Base-by-base conservation (phyloP, 2,888 invertebrate species). In the Ptilodon capucinus region DNA sequence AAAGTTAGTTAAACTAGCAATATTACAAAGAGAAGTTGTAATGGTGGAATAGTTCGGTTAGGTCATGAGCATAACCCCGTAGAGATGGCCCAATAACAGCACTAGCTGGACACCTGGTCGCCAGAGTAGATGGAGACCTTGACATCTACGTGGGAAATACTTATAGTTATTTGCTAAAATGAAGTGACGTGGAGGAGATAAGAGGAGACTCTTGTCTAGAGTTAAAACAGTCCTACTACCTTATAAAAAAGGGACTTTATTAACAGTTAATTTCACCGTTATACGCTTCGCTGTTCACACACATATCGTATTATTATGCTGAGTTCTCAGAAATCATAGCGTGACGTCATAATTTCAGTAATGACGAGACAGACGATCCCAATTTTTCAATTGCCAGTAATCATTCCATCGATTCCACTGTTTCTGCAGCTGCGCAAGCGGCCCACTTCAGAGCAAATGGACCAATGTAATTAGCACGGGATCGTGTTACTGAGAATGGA, bases 361-460 rank as follows among this genome's bases (percentile, higher is more conserved):
- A 38, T 18, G 16, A 19, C 52, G 54, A 48, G 59, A 65, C 64
- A 3, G 18, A 11, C 18, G 67, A 68, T 61, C 70, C 71, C 66
- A 78, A 81, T 83, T 79, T 73, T 73, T 68, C 79, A 82, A 84
- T 84, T 79, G 74, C 59, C 55, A 23, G 63, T 77, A 81, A 81
- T 75, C 71, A 64, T 48, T 41, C 51, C 66, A 76, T 81, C 69
- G 74, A 74, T 80, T 78, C 72, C 60, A 62, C 66, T 62, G 73
- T 3, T 64, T 58, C 60, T 51, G 48, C 59, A 48, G 57, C 54
- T 64, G 66, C 50, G 63, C 54, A 59, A 54, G 65, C 53, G 63
- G 55, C 64, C 57, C 60, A 67, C 60, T 68, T 61, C 64, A 61
- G 52, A 42, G 51, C 60, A 64, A 74, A 66, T 68, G 64, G 70